Base-by-base conservation (phyloP, 2,113 vertebrate genomes). In the Pangasianodon gigas region DNA sequence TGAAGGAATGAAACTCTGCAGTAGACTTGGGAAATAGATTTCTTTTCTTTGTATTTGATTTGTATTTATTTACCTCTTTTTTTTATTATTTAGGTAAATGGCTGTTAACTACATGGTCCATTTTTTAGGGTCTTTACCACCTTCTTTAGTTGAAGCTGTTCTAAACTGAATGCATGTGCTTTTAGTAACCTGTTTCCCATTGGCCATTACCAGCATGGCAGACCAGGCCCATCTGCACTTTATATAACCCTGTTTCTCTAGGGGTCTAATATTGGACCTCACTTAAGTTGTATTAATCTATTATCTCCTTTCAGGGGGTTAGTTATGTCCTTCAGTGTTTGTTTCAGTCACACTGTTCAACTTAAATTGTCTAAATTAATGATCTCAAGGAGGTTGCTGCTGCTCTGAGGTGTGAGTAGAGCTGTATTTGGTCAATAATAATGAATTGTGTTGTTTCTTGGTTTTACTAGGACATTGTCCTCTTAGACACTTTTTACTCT, bases 1-100 rank as follows among this genome's bases (percentile, higher is more conserved):
- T 74, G 18, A 14, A 74, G 41, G 84, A 87, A 81, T 75, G 67
- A 77, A 58, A n/a, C 65, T 82, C 32, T 90, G 86, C 75, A 52
- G 37, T 90, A 89, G 85, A 81, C 26, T 79, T 90, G 87, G 87
- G 80, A 71, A 81, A 58, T 84, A 41, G 56, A 84, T 60, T 87
- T 48, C 29, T n/a, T 77, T 86, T 90, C 58, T 80, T 65, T 74
- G 89, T 84, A 48, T 84, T 88, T 37, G 56, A 60, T 84, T 62
- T 85, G 46, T 92, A 92, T 92, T 90, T 92, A 92, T 92, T 92
- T 90, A 69, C 87, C 86, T 91, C 69, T 86, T 82, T 69, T 56
- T 56, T 91, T 85, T 90, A 74, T 71, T 80, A 37, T 90, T 71
- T 89, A 92, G 84, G 24, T 84, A 71, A 87, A 87, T 65, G 48